Evolutionary conservation across 2,888 invertebrate species (phyloP).

Genomic region (Drosophila borealis): DNA sequence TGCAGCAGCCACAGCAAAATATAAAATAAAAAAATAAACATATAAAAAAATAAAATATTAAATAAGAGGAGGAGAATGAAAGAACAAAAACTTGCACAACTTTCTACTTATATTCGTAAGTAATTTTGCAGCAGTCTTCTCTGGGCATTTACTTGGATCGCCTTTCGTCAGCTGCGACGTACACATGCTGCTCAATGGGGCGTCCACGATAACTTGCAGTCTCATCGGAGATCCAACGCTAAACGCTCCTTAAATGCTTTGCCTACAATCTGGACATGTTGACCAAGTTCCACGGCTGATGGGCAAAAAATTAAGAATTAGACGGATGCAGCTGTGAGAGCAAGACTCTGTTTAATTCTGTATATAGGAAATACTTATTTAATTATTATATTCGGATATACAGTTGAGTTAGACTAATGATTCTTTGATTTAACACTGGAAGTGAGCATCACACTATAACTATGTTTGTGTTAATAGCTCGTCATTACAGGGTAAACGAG

Average conservation of each 20-base stretch:
- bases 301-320: neutral
- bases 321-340: neutral
- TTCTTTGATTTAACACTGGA: too few relatives aligned
- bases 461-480: too few relatives aligned
- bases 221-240: slow-evolving; percentile 46
- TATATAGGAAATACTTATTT: neutral
- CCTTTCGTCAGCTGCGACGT: slow-evolving; percentile 45
- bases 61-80: slow-evolving; percentile 26
- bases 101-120: slow-evolving; percentile 75
- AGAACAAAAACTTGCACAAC: slow-evolving; percentile 71
- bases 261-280: slow-evolving; percentile 11
- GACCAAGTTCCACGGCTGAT: neutral
- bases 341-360: neutral
- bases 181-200: slow-evolving; percentile 59
- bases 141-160: slow-evolving; percentile 53
- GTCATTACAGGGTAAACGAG: too few relatives aligned
- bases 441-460: too few relatives aligned
- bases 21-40: slow-evolving; percentile 6
- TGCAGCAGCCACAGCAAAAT: slow-evolving; percentile 45
- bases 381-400: too few relatives aligned
- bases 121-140: slow-evolving; percentile 66
- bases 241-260: slow-evolving; percentile 49
- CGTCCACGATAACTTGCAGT: slow-evolving; percentile 48
- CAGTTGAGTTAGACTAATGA: too few relatives aligned
- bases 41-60: slow-evolving; percentile 23